Conservation (phyloP, 2,113 vertebrate genomes). For the Atrichornis clamosus region DNA sequence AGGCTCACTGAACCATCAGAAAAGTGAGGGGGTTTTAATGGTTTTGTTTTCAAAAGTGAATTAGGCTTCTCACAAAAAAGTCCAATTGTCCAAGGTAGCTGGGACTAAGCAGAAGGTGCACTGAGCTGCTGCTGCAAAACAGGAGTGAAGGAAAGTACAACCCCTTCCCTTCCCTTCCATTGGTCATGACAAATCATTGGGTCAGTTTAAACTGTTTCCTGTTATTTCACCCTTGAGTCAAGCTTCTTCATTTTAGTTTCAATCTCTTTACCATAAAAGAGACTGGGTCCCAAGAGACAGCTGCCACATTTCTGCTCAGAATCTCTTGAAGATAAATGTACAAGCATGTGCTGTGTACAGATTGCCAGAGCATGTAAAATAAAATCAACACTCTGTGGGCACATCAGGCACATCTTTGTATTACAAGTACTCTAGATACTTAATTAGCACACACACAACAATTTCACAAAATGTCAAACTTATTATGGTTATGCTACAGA, state of each 20-base stretch:
- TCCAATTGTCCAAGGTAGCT: neutral
- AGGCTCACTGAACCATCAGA: neutral
- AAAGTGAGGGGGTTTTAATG: neutral
- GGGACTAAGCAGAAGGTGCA: neutral
- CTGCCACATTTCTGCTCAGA: neutral
- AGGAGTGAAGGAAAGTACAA: neutral
- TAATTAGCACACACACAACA: neutral
- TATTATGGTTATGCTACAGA: neutral
- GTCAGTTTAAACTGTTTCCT: neutral
- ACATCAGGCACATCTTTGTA: neutral
- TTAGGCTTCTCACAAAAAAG: neutral
- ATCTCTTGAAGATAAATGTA: neutral
- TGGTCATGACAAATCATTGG: neutral
- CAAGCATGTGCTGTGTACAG: neutral
- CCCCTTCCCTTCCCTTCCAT: neutral
- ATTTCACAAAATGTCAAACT: neutral
- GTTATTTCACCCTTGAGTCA: neutral
- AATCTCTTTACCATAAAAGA: neutral
- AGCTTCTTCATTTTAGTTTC: neutral
- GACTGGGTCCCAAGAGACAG: neutral
- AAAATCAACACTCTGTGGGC: neutral
- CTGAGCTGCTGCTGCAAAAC: neutral
- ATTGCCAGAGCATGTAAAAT: neutral
- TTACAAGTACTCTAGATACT: neutral
- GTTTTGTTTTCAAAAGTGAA: neutral